A percentile compares a stretch with the other conserved stretches of the same genome.
These are phyloP conservation scores for Ruditapes philippinarum DNA, from an alignment of 1,140 invertebrate genomes.

Conservation along the genomic window DNA sequence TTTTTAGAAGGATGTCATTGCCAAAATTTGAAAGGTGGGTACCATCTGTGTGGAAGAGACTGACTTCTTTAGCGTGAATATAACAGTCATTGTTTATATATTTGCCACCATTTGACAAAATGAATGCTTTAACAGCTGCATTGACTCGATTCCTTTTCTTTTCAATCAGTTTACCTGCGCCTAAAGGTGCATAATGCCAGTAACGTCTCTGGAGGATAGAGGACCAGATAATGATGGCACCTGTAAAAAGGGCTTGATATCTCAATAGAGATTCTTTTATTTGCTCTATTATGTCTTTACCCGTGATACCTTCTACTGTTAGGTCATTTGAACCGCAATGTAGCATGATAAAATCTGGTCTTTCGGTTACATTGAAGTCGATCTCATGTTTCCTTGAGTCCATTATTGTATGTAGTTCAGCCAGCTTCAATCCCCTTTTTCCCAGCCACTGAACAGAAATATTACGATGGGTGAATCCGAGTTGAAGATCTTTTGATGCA, in stretches of 20 bases:
- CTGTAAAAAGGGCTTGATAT: background rate
- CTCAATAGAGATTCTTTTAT: background rate
- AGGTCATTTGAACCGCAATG: background rate
- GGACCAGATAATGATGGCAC: background rate
- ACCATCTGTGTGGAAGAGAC: background rate
- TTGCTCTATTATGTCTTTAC: background rate
- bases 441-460: background rate
- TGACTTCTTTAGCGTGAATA: background rate
- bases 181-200: background rate
- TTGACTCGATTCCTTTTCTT: background rate
- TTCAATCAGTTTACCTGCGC: background rate
- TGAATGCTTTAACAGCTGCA: background rate
- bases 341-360: background rate
- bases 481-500: background rate
- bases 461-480: background rate
- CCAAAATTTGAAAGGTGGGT: background rate
- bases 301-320: background rate
- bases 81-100: background rate
- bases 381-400: no score
- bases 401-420: background rate
- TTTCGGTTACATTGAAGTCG: background rate
- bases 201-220: background rate
- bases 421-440: background rate
- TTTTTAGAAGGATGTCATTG: background rate
- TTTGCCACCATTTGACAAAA: background rate